These are phyloP conservation scores for Pseudomyrmex pallidus DNA, from an alignment of 1,140 invertebrate species.

Conservation along the genomic window DNA sequence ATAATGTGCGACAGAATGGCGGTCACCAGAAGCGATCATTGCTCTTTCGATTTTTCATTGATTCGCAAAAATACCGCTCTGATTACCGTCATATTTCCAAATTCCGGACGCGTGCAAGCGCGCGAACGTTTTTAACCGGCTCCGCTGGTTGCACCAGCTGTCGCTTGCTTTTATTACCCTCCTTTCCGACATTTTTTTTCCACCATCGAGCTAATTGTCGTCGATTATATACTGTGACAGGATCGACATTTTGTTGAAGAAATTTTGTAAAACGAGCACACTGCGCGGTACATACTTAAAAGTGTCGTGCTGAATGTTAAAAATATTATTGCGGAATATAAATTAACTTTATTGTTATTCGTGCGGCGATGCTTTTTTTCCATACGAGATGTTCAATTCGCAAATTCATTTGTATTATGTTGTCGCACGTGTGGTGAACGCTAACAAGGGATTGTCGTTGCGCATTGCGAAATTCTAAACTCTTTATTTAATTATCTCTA, in stretches of 20 bases:
- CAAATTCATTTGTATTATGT: conserved; percentile 18
- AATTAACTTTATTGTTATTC: conserved; percentile 30
- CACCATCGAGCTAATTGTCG: conserved; percentile 11
- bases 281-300: not conserved
- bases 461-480: conserved; percentile 35
- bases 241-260: not conserved
- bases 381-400: not conserved
- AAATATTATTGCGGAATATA: conserved; percentile 11
- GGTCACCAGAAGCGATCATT: conserved; percentile 42
- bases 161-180: not conserved
- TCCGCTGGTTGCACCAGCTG: conserved; percentile 8
- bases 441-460: conserved; percentile 31
- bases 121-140: conserved; percentile 10
- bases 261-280: not conserved
- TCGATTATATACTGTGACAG: not conserved
- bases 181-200: not conserved
- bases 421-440: not conserved
- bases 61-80: conserved; percentile 26
- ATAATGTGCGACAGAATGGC: conserved; percentile 51
- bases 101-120: conserved; percentile 17
- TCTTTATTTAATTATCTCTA: conserved; percentile 46
- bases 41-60: conserved; percentile 46
- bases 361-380: not conserved
- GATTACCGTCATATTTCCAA: conserved; percentile 36
- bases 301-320: conserved; percentile 5